These are phyloP conservation scores for Felis catus DNA, from an alignment of 2,113 vertebrate genomes.

Conservation along the genomic window DNA sequence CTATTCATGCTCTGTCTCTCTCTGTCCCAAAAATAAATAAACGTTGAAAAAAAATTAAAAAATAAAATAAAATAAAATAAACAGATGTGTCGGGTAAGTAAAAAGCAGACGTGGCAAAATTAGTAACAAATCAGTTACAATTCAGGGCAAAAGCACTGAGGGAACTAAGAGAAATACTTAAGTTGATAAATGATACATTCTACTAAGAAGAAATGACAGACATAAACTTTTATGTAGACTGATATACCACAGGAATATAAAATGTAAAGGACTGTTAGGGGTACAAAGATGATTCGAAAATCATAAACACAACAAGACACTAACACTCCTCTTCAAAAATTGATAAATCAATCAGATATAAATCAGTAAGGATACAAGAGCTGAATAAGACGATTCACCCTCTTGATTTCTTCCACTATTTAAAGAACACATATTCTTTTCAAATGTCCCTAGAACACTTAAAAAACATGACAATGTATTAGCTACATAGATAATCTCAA, in stretches of 20 bases:
- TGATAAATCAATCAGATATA: neutral
- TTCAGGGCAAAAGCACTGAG: slow-evolving; percentile 10
- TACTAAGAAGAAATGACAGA: slow-evolving; percentile 44
- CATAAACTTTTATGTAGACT: slow-evolving; percentile 24
- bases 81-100: slow-evolving; percentile 21
- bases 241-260: slow-evolving; percentile 29
- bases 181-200: neutral
- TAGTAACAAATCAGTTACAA: slow-evolving; percentile 62
- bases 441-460: neutral
- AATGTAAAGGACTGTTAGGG: neutral
- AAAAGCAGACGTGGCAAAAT: slow-evolving; percentile 59
- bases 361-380: neutral
- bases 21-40: too few species aligned
- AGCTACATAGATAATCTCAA: neutral
- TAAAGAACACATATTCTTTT: neutral
- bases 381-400: neutral
- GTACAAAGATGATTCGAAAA: slow-evolving; percentile 30
- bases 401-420: slow-evolving; percentile 11
- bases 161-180: slow-evolving; percentile 27
- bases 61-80: too few species aligned
- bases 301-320: neutral
- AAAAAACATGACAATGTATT: neutral
- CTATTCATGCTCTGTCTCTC: too few species aligned
- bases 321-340: neutral
- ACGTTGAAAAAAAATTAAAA: too few species aligned